phyloP scores from a whole-genome alignment of 2,113 vertebrate genomes.

The Phycodurus eques region DNA sequence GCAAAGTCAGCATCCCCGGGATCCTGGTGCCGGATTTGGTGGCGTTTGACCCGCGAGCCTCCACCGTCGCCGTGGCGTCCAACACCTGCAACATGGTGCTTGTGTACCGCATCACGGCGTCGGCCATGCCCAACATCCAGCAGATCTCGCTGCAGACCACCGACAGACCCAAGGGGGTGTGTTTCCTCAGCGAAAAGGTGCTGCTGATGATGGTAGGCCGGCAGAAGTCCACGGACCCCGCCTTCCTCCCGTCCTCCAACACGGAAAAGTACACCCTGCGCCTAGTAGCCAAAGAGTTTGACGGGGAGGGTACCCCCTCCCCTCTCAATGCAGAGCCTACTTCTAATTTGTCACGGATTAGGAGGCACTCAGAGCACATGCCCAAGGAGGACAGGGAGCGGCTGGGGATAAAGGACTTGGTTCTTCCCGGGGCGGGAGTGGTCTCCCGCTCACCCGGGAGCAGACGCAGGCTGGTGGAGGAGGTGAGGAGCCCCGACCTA shows the following conservation, averaged over 20 bases:
- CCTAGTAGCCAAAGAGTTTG: conserved; percentile 79
- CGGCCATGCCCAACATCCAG: conserved; percentile 83
- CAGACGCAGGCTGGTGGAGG: conserved; percentile 81
- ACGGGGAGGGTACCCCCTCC: conserved; percentile 52
- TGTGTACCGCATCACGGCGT: conserved; percentile 82
- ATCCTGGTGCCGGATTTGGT: conserved; percentile 92
- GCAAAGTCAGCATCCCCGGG: conserved; percentile 89
- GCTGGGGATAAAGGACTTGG: conserved; percentile 70
- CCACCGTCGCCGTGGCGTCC: conserved; percentile 85
- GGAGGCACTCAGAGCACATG: conserved; percentile 75
- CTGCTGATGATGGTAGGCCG: conserved; percentile 86
- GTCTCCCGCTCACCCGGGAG: conserved; percentile 60
- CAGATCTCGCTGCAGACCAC: conserved; percentile 85
- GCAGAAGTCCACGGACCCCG: conserved; percentile 82
- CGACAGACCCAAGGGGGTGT: conserved; percentile 90
- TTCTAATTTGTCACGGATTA: conserved; percentile 66
- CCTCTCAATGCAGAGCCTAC: conserved; percentile 47
- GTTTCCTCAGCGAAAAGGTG: conserved; percentile 84
- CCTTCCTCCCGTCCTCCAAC: conserved; percentile 88
- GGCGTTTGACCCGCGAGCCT: conserved; percentile 79
- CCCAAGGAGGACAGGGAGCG: conserved; percentile 58
- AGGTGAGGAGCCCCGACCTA: conserved; percentile 77
- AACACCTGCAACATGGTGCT: conserved; percentile 86
- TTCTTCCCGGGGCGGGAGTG: conserved; percentile 73
- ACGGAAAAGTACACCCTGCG: conserved; percentile 85